Evolutionary conservation across 2,113 vertebrate species (phyloP).

Genomic region (Chaenocephalus aceratus): DNA sequence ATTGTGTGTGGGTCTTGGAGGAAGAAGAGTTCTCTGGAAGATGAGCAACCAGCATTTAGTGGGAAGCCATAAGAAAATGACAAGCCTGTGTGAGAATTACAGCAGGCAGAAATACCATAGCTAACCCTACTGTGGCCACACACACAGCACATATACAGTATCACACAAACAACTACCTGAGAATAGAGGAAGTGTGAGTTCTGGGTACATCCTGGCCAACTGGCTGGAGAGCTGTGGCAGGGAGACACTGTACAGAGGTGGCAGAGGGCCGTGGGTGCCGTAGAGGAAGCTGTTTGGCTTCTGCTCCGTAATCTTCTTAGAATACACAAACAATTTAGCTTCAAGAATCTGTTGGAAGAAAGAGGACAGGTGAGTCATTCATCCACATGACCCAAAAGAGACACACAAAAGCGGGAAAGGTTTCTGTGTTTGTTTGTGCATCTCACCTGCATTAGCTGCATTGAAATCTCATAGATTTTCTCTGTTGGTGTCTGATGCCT

Average conservation of each 20-base stretch:
- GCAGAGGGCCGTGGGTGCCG: slow-evolving; percentile 92
- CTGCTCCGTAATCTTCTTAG: slow-evolving; percentile 92
- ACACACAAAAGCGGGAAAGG: neutral
- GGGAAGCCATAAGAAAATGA: slow-evolving; percentile 48
- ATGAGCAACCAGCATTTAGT: slow-evolving; percentile 43
- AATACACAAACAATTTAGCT: slow-evolving; percentile 93
- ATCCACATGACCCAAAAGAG: neutral
- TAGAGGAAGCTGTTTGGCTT: slow-evolving; percentile 91
- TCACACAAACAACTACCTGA: slow-evolving; percentile 88
- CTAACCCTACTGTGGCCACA: slow-evolving; percentile 11
- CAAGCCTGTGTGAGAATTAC: slow-evolving; percentile 25
- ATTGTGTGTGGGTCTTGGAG: slow-evolving; percentile 9
- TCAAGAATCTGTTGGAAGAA: slow-evolving; percentile 90
- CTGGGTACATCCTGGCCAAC: slow-evolving; percentile 96
- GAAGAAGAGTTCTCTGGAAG: slow-evolving; percentile 14
- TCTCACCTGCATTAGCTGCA: slow-evolving; percentile 97
- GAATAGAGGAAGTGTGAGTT: slow-evolving; percentile 96
- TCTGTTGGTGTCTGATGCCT: slow-evolving; percentile 94
- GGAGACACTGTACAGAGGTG: slow-evolving; percentile 94
- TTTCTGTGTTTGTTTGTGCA: rapidly evolving
- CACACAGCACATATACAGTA: slow-evolving; percentile 16
- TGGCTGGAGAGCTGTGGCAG: slow-evolving; percentile 91
- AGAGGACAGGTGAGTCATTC: neutral
- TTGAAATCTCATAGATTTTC: slow-evolving; percentile 98
- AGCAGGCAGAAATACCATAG: slow-evolving; percentile 15